These are phyloP conservation scores for Aromia moschata DNA, from an alignment of 2,888 invertebrate genomes.

Conservation along the genomic window DNA sequence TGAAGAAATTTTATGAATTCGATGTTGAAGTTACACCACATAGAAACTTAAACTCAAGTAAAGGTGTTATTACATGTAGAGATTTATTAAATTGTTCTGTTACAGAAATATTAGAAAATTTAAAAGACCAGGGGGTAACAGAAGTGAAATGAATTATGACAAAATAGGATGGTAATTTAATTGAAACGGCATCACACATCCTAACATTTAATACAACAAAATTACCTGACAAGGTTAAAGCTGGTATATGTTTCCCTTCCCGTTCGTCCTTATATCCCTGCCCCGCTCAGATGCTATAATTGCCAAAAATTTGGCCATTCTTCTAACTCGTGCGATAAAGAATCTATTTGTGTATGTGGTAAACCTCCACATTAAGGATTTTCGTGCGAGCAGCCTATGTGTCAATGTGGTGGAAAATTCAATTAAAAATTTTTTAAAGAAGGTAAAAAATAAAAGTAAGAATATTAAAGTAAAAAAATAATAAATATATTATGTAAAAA, in stretches of 20 bases:
- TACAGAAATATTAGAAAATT: no score
- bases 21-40: constrained; percentile 3
- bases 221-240: constrained; percentile 7
- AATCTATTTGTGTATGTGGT: constrained; percentile 1
- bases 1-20: constrained; percentile 2
- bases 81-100: constrained; percentile 7
- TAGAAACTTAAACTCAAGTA: not conserved
- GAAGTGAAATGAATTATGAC: constrained; percentile 10
- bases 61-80: constrained; percentile 1
- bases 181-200: constrained; percentile 3
- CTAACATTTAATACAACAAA: no score
- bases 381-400: constrained; percentile 7
- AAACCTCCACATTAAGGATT: not conserved
- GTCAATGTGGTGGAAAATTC: constrained; percentile 9
- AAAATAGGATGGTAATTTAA: not conserved
- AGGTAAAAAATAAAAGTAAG: not conserved
- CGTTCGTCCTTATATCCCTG: constrained; percentile 15
- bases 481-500: not conserved
- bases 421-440: not conserved
- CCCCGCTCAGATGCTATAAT: constrained; percentile 2
- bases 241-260: no score
- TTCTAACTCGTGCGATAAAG: not conserved
- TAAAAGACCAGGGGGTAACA: no score
- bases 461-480: not conserved
- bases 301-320: constrained; percentile 12